Conservation (phyloP, 64 coral and sea anemone genomes). For the Anthopleura sola region DNA sequence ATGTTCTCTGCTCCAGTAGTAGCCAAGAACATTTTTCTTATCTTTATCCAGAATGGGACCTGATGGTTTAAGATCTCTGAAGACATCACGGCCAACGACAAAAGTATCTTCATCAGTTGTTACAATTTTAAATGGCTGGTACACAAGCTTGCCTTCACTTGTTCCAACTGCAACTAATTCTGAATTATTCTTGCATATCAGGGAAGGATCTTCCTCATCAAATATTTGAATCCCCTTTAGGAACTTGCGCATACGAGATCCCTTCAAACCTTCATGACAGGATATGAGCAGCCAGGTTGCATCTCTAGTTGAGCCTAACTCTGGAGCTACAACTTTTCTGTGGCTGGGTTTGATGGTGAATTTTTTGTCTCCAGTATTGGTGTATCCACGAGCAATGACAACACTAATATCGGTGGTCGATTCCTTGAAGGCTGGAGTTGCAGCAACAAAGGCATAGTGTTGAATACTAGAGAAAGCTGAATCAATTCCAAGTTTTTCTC, state of each 20-base stretch:
- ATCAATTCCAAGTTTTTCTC: conserved; percentile 27
- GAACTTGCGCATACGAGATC: conserved; percentile 28
- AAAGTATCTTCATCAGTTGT: conserved; percentile 29
- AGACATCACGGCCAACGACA: not conserved
- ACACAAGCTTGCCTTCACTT: conserved; percentile 14
- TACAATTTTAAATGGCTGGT: conserved; percentile 27
- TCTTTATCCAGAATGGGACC: conserved; percentile 29
- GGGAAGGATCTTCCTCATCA: conserved; percentile 20
- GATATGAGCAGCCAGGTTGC: conserved; percentile 2
- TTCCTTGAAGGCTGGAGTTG: conserved; percentile 23
- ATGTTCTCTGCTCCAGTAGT: conserved; percentile 27
- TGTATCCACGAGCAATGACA: conserved; percentile 13
- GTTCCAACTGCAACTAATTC: conserved; percentile 7
- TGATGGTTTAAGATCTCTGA: conserved; percentile 14
- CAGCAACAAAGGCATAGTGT: conserved; percentile 24
- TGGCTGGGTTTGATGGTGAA: conserved; percentile 17
- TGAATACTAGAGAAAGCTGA: conserved; percentile 9
- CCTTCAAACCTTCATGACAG: conserved; percentile 20
- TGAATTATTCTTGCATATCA: conserved; percentile 4
- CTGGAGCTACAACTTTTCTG: conserved; percentile 14
- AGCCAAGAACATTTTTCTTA: conserved; percentile 10
- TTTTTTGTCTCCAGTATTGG: conserved; percentile 15
- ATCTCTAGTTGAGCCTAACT: not conserved
- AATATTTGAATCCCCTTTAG: conserved; percentile 6
- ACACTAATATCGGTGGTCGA: conserved; percentile 6